These are phyloP conservation scores for Pollenia griseotomentosa DNA, from an alignment of 2,888 invertebrate species.

Conservation along the genomic window DNA sequence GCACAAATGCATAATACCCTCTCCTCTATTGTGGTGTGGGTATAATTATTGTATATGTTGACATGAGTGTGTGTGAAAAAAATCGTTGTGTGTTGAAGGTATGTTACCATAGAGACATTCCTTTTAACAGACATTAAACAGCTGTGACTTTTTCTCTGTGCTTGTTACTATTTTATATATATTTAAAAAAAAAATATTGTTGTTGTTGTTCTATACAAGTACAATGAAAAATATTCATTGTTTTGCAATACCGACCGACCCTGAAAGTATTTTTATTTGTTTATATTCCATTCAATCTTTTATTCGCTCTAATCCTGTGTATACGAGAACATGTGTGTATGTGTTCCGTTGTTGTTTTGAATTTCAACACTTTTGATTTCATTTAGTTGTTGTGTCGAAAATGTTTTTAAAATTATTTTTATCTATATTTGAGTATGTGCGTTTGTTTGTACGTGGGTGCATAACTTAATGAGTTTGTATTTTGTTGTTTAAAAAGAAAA, in stretches of 20 bases:
- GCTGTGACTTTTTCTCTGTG: slow-evolving; percentile 69
- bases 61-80: too few species aligned
- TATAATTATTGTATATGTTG: too few species aligned
- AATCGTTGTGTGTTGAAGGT: too few species aligned
- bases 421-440: neutral
- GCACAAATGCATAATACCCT: too few species aligned
- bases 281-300: slow-evolving; percentile 6
- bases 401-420: neutral
- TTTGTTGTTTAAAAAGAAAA: slow-evolving; percentile 58
- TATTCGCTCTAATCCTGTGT: neutral
- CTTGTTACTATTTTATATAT: neutral
- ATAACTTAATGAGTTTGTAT: too few species aligned
- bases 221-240: slow-evolving; percentile 69
- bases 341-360: slow-evolving; percentile 53
- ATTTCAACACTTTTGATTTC: slow-evolving; percentile 72
- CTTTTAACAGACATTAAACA: slow-evolving; percentile 72
- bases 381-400: slow-evolving; percentile 58
- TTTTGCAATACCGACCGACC: slow-evolving; percentile 65
- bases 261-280: slow-evolving; percentile 28
- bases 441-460: too few species aligned
- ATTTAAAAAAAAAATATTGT: neutral
- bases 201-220: slow-evolving; percentile 24
- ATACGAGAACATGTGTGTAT: neutral
- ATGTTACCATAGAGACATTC: slow-evolving; percentile 60
- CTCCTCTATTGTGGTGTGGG: too few species aligned